Evolutionary conservation across 2,888 invertebrate species (phyloP).

Genomic region (Neuroscelio doddi): DNA sequence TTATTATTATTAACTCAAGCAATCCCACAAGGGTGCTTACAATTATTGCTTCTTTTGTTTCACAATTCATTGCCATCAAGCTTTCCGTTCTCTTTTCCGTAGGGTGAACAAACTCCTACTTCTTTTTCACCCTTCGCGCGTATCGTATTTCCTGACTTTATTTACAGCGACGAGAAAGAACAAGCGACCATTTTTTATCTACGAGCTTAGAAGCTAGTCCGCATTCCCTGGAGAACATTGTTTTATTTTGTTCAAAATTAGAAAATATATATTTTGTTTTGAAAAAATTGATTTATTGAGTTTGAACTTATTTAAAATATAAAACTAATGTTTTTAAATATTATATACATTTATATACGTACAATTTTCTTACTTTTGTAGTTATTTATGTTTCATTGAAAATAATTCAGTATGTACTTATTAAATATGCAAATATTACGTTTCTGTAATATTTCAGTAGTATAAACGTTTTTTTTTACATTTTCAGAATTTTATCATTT

Average conservation of each 20-base stretch:
- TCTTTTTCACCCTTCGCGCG: slow-evolving; percentile 49
- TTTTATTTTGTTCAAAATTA: neutral
- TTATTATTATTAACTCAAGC: too few relatives aligned
- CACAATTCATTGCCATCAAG: slow-evolving; percentile 50
- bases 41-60: slow-evolving; percentile 67
- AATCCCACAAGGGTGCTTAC: slow-evolving; percentile 47
- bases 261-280: neutral
- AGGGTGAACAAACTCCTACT: slow-evolving; percentile 50
- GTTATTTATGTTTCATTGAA: too few relatives aligned
- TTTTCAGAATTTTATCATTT: too few relatives aligned
- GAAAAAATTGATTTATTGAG: too few relatives aligned
- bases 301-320: too few relatives aligned
- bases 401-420: too few relatives aligned
- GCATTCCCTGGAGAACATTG: neutral
- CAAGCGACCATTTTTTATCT: slow-evolving; percentile 6
- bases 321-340: too few relatives aligned
- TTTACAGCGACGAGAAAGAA: slow-evolving; percentile 19
- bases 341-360: too few relatives aligned
- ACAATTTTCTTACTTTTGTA: too few relatives aligned
- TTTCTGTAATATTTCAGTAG: too few relatives aligned
- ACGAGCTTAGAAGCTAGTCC: slow-evolving; percentile 5
- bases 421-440: too few relatives aligned
- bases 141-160: slow-evolving; percentile 27
- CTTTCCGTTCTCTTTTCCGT: slow-evolving; percentile 44
- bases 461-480: too few relatives aligned